Base-by-base conservation (phyloP, 1,140 invertebrate genomes). In the Leptinotarsa lineolata region DNA sequence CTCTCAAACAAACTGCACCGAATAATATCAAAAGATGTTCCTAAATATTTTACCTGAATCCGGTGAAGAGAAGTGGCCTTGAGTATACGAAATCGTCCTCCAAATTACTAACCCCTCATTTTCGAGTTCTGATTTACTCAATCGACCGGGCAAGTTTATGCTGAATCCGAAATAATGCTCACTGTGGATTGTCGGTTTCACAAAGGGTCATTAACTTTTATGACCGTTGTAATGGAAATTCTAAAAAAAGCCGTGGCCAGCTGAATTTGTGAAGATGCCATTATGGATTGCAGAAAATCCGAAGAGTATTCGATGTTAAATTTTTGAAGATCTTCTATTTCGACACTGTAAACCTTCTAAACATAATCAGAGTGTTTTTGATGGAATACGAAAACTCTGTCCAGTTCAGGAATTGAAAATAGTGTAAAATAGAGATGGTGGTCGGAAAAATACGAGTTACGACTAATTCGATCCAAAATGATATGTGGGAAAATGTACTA, bases 31-130 rank as follows among this genome's bases (percentile, higher is more conserved):
- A 54, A 54, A n/a, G 48, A 54, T n/a, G 48, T 8, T 54, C 48
- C n/a, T n/a, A 54, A 54, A 54, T 39, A 39, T 18, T 54, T 54
- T 54, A 54, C 48, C 48, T 54, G 48, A 54, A 54, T 54, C 48
- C n/a, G 48, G 6, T 54, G 48, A 54, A 18, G n/a, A 54, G 48
- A 6, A 3, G 2, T 54, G 48, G 48, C 48, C 48, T 54, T 54
- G 48, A 54, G 16, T 13, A 16, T 54, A 54, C 16, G 16, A 54
- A 54, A 54, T 54, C 48, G 48, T 54, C 15, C n/a, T 18, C 13
- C 1, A 54, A 54, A 54, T 54, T 54, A 54, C 48, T 54, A 54
- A 54, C 48, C 48, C 48, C 48, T 54, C 15, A 39, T 39, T 39
- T 39, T 0, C 48, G 16, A 13, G 48, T 54, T 5, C 48, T 16